phyloP scores from a whole-genome alignment of 2,797 vertebrate genomes.

The Dicrostonyx torquatus region DNA sequence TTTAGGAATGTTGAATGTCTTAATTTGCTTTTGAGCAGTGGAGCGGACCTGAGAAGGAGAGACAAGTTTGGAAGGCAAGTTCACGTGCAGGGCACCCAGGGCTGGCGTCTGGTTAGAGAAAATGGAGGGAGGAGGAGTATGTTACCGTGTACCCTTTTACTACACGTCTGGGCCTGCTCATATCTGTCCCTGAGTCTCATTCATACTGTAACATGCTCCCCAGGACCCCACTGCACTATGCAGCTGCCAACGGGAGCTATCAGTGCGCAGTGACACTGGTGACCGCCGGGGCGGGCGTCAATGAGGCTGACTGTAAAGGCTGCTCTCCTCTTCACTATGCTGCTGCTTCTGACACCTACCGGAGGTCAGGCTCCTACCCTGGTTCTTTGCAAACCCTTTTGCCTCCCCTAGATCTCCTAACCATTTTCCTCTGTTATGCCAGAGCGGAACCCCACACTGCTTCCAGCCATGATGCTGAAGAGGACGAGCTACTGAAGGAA shows the following conservation, averaged over 20 bases:
- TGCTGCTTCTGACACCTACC: slow-evolving; percentile 95
- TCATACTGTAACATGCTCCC: not conserved
- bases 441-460: slow-evolving; percentile 89
- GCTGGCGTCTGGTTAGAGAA: not conserved
- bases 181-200: not conserved
- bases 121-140: not conserved
- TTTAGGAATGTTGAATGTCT: slow-evolving; percentile 98
- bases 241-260: slow-evolving; percentile 96
- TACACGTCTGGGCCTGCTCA: not conserved
- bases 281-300: slow-evolving; percentile 94
- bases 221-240: slow-evolving; percentile 97
- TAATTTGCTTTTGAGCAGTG: slow-evolving; percentile 98
- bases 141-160: not conserved
- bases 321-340: slow-evolving; percentile 97
- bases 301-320: slow-evolving; percentile 94
- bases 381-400: not conserved
- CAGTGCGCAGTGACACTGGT: slow-evolving; percentile 97
- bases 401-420: not conserved
- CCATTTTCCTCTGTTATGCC: slow-evolving; percentile 45
- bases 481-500: slow-evolving; percentile 89
- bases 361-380: slow-evolving; percentile 87
- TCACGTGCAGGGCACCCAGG: accelerated
- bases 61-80: slow-evolving; percentile 95
- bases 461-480: slow-evolving; percentile 87
- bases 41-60: slow-evolving; percentile 95